A percentile compares a stretch with the other conserved stretches of the same genome.
Evolutionary conservation across 2,113 vertebrate species (phyloP).

Genomic region (Pterophyllum scalare): DNA sequence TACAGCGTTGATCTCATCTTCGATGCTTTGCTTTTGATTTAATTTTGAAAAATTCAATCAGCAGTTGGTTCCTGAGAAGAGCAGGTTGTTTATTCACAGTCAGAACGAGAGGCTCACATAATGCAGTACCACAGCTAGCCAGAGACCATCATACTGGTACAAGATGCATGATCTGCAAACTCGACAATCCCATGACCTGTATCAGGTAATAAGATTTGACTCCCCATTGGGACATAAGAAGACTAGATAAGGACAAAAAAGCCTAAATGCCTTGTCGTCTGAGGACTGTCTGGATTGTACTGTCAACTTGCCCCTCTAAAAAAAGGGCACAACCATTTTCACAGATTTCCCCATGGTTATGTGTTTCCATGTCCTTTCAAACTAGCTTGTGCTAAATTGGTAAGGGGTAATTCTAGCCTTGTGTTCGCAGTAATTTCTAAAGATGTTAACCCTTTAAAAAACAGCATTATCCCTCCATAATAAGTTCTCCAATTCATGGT

Average conservation of each 20-base stretch:
- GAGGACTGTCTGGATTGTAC: background rate
- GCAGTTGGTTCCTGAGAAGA: constrained; percentile 9
- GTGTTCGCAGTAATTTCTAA: background rate
- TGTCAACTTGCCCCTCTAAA: constrained; percentile 6
- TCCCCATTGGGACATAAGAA: background rate
- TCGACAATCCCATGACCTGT: background rate
- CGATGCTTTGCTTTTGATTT: constrained; percentile 19
- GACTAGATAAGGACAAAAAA: background rate
- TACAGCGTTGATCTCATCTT: background rate
- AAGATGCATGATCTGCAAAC: background rate
- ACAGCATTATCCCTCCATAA: background rate
- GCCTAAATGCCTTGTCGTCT: background rate
- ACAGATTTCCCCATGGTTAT: background rate
- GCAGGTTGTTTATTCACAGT: constrained; percentile 11
- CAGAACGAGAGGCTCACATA: background rate
- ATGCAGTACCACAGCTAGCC: background rate
- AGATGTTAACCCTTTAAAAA: background rate
- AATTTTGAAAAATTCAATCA: constrained; percentile 9
- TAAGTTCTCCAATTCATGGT: background rate
- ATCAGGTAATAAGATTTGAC: background rate
- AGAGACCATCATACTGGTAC: background rate
- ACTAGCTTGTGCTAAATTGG: constrained; percentile 10
- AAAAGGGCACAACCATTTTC: constrained; percentile 9
- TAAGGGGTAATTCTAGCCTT: background rate
- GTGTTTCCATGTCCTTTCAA: background rate